Evolutionary conservation across 1,140 invertebrate species (phyloP).

Genomic region (Macrostomum lignano): DNA sequence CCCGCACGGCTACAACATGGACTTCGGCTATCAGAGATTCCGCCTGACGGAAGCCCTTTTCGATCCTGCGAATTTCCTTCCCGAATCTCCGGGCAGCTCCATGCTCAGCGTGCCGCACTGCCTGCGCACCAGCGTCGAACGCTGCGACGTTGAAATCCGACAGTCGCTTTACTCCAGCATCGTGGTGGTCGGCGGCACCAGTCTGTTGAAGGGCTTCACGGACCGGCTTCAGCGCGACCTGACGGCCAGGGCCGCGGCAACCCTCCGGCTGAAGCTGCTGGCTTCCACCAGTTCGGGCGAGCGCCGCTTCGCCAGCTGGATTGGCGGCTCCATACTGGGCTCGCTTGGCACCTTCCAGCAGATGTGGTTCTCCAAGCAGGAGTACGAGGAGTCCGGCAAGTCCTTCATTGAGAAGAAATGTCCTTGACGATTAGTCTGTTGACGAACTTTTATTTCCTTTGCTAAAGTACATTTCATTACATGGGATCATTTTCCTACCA

Average conservation of each 20-base stretch:
- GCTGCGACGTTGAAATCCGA: conserved; percentile 73
- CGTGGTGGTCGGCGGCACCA: conserved; percentile 61
- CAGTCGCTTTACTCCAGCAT: conserved; percentile 54
- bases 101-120: conserved; percentile 49
- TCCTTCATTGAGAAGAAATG: conserved; percentile 67
- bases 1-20: conserved; percentile 63
- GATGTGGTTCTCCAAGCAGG: conserved; percentile 86
- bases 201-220: conserved; percentile 49
- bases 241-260: conserved; percentile 53
- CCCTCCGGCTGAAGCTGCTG: conserved; percentile 49
- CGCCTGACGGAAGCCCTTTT: conserved; percentile 64
- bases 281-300: conserved; percentile 39
- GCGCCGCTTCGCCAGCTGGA: conserved; percentile 68
- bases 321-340: conserved; percentile 72
- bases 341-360: conserved; percentile 78
- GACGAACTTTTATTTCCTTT: no score
- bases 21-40: conserved; percentile 58
- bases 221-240: conserved; percentile 63
- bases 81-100: conserved; percentile 20
- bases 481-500: no score
- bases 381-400: conserved; percentile 76
- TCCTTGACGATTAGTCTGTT: no score
- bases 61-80: conserved; percentile 41
- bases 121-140: conserved; percentile 53
- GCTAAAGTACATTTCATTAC: no score